phyloP scores from a whole-genome alignment of 2,888 invertebrate genomes.

The Tachina grossa region DNA sequence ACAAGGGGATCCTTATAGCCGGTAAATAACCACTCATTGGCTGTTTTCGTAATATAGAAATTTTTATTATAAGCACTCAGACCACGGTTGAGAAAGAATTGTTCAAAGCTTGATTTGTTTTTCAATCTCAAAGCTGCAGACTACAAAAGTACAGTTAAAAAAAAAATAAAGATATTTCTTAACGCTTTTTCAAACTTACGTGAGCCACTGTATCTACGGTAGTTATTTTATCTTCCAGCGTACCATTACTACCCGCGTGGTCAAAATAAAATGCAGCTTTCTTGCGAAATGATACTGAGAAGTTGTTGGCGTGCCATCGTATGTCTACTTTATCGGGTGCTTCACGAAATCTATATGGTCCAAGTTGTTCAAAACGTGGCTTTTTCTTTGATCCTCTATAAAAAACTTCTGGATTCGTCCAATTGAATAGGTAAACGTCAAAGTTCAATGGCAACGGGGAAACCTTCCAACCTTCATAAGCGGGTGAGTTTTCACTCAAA shows the following conservation, averaged over 20 bases:
- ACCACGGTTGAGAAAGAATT: constrained; percentile 83
- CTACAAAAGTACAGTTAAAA: constrained; percentile 73
- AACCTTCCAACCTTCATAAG: constrained; percentile 88
- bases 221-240: constrained; percentile 87
- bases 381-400: constrained; percentile 84
- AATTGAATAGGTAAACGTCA: constrained; percentile 89
- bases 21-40: constrained; percentile 88
- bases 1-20: constrained; percentile 90
- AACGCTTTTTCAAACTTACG: constrained; percentile 84
- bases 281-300: constrained; percentile 89
- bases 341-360: constrained; percentile 88
- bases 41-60: constrained; percentile 84
- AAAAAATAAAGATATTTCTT: background rate
- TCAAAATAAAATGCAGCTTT: constrained; percentile 89
- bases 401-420: constrained; percentile 89
- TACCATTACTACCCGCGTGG: constrained; percentile 86
- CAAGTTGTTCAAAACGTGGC: constrained; percentile 84
- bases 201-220: constrained; percentile 90
- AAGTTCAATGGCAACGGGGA: constrained; percentile 86
- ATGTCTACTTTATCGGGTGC: constrained; percentile 88
- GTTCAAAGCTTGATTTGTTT: constrained; percentile 80
- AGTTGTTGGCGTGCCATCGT: constrained; percentile 88
- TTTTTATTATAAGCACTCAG: constrained; percentile 84
- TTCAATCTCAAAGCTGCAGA: constrained; percentile 80
- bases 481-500: constrained; percentile 85